phyloP scores from a whole-genome alignment of 2,797 vertebrate genomes.

The Falco rusticolus region DNA sequence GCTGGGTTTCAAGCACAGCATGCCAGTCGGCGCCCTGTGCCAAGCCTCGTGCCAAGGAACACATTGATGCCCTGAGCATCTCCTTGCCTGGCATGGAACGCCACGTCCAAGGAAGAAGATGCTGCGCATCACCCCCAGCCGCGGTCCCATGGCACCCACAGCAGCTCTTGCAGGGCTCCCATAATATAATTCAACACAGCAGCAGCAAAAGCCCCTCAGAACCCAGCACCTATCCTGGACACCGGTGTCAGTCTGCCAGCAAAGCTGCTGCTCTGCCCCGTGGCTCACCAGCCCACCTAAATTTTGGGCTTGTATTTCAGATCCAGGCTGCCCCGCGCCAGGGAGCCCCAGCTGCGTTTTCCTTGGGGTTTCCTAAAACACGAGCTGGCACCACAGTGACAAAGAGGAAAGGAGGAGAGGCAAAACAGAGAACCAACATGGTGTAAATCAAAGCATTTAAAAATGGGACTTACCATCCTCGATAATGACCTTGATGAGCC shows the following conservation, averaged over 20 bases:
- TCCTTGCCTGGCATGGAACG: not conserved
- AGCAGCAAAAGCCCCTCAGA: not conserved
- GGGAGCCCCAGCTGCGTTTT: constrained; percentile 69
- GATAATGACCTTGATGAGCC: constrained; percentile 95
- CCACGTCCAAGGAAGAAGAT: not conserved
- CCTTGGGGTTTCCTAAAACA: constrained; percentile 40
- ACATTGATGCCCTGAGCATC: not conserved
- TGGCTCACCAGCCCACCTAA: not conserved
- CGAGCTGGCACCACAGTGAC: fast-evolving
- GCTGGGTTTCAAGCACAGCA: not conserved
- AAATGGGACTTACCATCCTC: constrained; percentile 87
- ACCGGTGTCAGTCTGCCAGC: fast-evolving
- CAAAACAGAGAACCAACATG: not conserved
- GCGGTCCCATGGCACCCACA: not conserved
- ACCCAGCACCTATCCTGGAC: fast-evolving
- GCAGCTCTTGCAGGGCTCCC: not conserved
- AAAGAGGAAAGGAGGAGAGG: not conserved
- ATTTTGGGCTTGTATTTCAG: constrained; percentile 17
- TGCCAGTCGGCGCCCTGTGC: fast-evolving
- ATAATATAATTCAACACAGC: not conserved
- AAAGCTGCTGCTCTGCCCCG: not conserved
- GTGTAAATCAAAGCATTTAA: constrained; percentile 6
- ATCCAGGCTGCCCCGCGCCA: constrained; percentile 75
- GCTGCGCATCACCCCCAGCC: fast-evolving
- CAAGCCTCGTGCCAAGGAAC: not conserved